Evolutionary conservation across 2,797 vertebrate genomes (phyloP).

Genomic region (Thunnus albacares): DNA sequence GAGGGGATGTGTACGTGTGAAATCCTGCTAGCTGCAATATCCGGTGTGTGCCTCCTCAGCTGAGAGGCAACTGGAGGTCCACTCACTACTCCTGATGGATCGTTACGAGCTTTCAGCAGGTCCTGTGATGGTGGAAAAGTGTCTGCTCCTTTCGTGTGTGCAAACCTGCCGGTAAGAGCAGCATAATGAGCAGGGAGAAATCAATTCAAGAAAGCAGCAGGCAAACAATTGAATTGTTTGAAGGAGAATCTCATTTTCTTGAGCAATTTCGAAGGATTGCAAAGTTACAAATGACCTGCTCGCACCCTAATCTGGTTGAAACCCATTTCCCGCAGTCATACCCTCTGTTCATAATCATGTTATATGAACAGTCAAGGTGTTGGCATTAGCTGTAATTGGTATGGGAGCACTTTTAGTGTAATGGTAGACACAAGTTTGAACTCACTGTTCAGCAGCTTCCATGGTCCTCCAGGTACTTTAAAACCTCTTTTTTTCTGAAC

Average conservation of each 20-base stretch:
- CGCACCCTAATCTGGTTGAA: conserved; percentile 64
- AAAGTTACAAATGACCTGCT: conserved; percentile 65
- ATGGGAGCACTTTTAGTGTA: conserved; percentile 51
- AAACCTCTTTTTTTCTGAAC: not conserved
- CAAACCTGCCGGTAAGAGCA: conserved; percentile 73
- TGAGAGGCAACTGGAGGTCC: conserved; percentile 64
- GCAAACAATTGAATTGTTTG: conserved; percentile 81
- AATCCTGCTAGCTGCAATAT: conserved; percentile 64
- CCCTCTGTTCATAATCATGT: conserved; percentile 56
- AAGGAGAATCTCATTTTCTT: conserved; percentile 77
- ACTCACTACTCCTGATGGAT: conserved; percentile 62
- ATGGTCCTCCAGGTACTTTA: not conserved
- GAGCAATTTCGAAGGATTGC: conserved; percentile 56
- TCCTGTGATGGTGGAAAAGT: conserved; percentile 32
- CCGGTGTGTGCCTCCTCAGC: conserved; percentile 43
- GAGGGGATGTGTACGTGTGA: conserved; percentile 5
- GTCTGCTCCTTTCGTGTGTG: conserved; percentile 36
- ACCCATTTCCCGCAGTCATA: conserved; percentile 51
- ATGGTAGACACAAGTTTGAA: conserved; percentile 41
- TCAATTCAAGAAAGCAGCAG: conserved; percentile 72
- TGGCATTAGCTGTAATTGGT: conserved; percentile 45
- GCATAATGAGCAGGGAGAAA: conserved; percentile 67
- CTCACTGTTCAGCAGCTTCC: not conserved
- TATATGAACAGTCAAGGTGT: conserved; percentile 54
- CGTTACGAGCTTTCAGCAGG: conserved; percentile 67